A percentile compares a stretch with the other conserved stretches of the same genome.
Conservation (phyloP, 2,888 invertebrate genomes). For the Helicoverpa assulta region DNA sequence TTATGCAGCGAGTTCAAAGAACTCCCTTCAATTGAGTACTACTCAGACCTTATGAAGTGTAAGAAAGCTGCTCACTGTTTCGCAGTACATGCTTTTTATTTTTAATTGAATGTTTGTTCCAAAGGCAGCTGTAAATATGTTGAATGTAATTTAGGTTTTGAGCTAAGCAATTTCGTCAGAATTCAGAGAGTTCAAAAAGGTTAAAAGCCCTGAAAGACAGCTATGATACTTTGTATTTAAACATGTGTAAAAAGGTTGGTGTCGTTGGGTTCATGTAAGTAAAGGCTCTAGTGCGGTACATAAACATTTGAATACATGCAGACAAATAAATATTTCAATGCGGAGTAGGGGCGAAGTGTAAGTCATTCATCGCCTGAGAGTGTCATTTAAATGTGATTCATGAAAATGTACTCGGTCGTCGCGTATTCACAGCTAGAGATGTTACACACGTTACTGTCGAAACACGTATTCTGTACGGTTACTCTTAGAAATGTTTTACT, state of each 20-base stretch:
- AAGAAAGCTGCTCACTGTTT: slow-evolving; percentile 60
- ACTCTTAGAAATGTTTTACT: slow-evolving; percentile 27
- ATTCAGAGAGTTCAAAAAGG: background rate
- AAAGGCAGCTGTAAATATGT: slow-evolving; percentile 2
- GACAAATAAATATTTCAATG: slow-evolving; percentile 77
- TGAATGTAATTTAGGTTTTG: background rate
- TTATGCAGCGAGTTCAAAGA: slow-evolving; percentile 75
- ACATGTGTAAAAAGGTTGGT: slow-evolving; percentile 37
- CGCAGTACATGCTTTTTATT: slow-evolving; percentile 19
- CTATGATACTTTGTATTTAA: slow-evolving; percentile 37
- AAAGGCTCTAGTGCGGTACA: slow-evolving; percentile 35
- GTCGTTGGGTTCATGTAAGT: slow-evolving; percentile 15
- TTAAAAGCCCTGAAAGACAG: slow-evolving; percentile 24
- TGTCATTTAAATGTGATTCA: slow-evolving; percentile 77
- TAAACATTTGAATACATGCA: slow-evolving; percentile 65
- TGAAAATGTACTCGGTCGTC: slow-evolving; percentile 70
- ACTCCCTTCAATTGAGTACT: slow-evolving; percentile 68
- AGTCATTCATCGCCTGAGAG: slow-evolving; percentile 74
- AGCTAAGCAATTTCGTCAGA: slow-evolving; percentile 15
- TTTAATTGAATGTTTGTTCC: slow-evolving; percentile 36
- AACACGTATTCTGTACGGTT: slow-evolving; percentile 14
- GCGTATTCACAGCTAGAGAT: slow-evolving; percentile 53
- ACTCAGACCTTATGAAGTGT: slow-evolving; percentile 68
- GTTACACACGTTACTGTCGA: slow-evolving; percentile 50
- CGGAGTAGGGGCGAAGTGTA: slow-evolving; percentile 67